Percentiles rank a stretch among this genome's conserved stretches.
These are phyloP conservation scores for Nerophis ophidion DNA, from an alignment of 2,113 vertebrate species.

Conservation along the genomic window DNA sequence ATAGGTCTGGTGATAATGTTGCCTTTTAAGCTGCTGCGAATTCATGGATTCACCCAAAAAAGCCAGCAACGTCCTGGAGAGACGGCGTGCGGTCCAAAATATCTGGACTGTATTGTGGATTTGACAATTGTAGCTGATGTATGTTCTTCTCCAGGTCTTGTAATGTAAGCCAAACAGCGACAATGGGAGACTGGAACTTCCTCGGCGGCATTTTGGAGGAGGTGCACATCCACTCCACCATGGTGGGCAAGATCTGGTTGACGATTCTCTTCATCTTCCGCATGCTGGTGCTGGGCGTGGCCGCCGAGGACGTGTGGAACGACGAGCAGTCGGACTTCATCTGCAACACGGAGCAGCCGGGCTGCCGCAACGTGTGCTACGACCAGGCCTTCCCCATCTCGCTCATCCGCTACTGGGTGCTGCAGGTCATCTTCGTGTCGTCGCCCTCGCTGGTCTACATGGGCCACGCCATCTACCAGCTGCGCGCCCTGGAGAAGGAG, in stretches of 20 bases:
- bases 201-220: constrained; percentile 88
- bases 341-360: constrained; percentile 86
- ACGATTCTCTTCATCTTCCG: constrained; percentile 87
- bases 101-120: too few relatives aligned
- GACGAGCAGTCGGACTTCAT: constrained; percentile 87
- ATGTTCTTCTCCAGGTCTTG: constrained; percentile 24
- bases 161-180: constrained; percentile 42
- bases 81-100: too few relatives aligned
- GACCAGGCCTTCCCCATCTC: constrained; percentile 87
- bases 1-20: too few relatives aligned
- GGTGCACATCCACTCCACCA: constrained; percentile 86
- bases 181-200: constrained; percentile 89
- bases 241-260: constrained; percentile 88
- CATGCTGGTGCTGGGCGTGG: constrained; percentile 84
- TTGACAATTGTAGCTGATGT: neutral
- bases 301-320: constrained; percentile 87
- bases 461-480: constrained; percentile 84
- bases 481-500: constrained; percentile 83
- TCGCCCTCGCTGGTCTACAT: constrained; percentile 86
- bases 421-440: constrained; percentile 87
- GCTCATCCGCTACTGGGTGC: constrained; percentile 88
- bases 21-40: too few relatives aligned
- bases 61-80: too few relatives aligned
- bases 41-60: too few relatives aligned
- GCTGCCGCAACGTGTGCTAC: constrained; percentile 85